phyloP scores from a whole-genome alignment of 1,140 invertebrate species.

The Physella acuta region DNA sequence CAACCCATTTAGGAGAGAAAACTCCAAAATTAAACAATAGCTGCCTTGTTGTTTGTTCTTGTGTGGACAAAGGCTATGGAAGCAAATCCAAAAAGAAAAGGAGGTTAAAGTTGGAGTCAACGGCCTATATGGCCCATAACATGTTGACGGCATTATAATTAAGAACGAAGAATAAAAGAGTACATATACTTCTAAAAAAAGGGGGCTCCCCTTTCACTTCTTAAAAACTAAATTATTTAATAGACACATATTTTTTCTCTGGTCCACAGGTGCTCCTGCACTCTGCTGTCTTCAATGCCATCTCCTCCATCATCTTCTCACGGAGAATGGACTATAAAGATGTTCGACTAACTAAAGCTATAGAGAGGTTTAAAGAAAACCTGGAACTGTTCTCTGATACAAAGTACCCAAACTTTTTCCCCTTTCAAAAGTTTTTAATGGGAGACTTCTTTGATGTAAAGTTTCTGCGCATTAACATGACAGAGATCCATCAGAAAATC shows the following conservation, averaged over 20 bases:
- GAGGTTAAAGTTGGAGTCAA: too few relatives aligned
- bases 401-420: constrained; percentile 31
- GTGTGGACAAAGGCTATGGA: too few relatives aligned
- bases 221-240: too few relatives aligned
- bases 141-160: too few relatives aligned
- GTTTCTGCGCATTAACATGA: constrained; percentile 34
- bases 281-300: constrained; percentile 27
- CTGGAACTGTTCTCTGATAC: constrained; percentile 28
- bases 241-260: constrained; percentile 8
- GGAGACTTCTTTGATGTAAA: constrained; percentile 33
- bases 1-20: too few relatives aligned
- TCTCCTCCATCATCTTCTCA: constrained; percentile 18
- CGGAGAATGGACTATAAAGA: constrained; percentile 28
- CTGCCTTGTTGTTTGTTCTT: too few relatives aligned
- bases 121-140: too few relatives aligned
- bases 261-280: constrained; percentile 11
- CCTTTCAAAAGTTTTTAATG: constrained; percentile 32
- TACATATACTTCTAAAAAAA: too few relatives aligned
- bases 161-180: too few relatives aligned
- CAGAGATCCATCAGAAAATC: constrained; percentile 31
- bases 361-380: constrained; percentile 27
- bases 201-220: too few relatives aligned
- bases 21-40: too few relatives aligned
- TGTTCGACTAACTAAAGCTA: constrained; percentile 19
- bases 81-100: too few relatives aligned